Evolutionary conservation across 2,113 vertebrate genomes (phyloP).

Genomic region (Anthoscopus minutus): DNA sequence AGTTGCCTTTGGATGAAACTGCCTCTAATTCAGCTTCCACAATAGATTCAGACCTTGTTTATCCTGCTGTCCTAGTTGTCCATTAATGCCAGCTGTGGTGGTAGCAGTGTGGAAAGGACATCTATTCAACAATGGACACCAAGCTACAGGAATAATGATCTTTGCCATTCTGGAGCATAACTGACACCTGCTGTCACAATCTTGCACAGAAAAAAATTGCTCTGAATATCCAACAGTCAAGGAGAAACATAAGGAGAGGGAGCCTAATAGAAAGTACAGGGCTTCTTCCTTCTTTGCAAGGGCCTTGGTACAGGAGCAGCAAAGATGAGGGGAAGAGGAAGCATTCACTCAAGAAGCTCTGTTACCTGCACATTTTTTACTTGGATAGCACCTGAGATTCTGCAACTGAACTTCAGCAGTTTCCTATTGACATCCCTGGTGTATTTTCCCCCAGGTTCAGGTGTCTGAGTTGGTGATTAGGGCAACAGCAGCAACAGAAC

Average conservation of each 20-base stretch:
- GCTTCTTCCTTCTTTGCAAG: background rate
- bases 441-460: background rate
- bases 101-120: background rate
- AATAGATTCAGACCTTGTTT: background rate
- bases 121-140: background rate
- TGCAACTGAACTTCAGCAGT: background rate
- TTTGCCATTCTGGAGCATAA: background rate
- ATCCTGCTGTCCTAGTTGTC: background rate
- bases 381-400: background rate
- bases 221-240: background rate
- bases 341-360: background rate
- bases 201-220: background rate
- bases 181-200: constrained; percentile 25
- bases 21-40: background rate
- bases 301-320: background rate
- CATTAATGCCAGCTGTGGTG: background rate
- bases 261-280: background rate
- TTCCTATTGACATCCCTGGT: background rate
- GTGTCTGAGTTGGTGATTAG: background rate
- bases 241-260: background rate
- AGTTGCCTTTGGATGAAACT: background rate
- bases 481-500: background rate
- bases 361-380: background rate
- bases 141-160: background rate
- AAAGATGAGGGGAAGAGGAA: background rate